phyloP scores from a whole-genome alignment of 2,797 vertebrate genomes.

The Moxostoma hubbsi region DNA sequence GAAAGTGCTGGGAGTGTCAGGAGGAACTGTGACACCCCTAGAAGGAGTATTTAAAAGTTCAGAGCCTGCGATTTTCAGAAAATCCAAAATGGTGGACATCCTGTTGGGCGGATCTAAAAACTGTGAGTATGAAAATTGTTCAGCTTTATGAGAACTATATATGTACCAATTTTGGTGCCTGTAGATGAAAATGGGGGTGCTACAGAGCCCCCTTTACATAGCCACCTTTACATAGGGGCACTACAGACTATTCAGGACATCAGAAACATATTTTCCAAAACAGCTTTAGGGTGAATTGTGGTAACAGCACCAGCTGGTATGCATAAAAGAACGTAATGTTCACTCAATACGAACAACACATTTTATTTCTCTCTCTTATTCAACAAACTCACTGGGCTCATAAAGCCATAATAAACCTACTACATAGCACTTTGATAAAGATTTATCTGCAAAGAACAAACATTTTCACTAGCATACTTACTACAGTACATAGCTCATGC shows the following conservation, averaged over 20 bases:
- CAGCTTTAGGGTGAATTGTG: conserved; percentile 30
- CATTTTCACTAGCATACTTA: not conserved
- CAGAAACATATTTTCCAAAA: conserved; percentile 33
- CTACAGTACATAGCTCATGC: not conserved
- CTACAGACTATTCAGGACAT: conserved; percentile 16
- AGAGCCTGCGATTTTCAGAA: no score
- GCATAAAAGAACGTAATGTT: conserved; percentile 33
- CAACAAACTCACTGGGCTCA: conserved; percentile 9
- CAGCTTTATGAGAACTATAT: no score
- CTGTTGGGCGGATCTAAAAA: no score
- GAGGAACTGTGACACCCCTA: no score
- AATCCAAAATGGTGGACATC: no score
- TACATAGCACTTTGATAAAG: conserved; percentile 13
- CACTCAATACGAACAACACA: conserved; percentile 22
- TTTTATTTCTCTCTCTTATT: conserved; percentile 21
- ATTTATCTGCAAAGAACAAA: not conserved
- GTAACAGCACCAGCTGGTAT: conserved; percentile 34
- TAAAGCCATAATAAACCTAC: conserved; percentile 7
- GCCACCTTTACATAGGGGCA: not conserved
- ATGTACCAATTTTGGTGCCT: no score
- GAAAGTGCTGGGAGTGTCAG: no score
- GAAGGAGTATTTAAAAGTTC: no score
- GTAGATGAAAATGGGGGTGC: no score
- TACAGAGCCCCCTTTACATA: no score
- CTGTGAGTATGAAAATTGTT: no score